A percentile compares a stretch with the other conserved stretches of the same genome.
These are phyloP conservation scores for Chromobotia macracanthus DNA, from an alignment of 2,797 vertebrate species.

Conservation along the genomic window DNA sequence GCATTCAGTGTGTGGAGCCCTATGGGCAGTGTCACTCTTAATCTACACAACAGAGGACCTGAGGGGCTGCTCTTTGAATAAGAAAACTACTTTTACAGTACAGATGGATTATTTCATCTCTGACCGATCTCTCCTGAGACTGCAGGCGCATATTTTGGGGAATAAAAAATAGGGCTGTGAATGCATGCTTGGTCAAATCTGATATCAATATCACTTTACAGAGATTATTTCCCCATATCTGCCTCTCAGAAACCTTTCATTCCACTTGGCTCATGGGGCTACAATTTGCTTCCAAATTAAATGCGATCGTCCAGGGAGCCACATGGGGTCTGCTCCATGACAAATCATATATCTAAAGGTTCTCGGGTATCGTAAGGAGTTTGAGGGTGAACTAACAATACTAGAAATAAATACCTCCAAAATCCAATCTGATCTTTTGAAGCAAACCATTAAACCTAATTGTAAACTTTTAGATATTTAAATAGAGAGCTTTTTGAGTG, in stretches of 20 bases:
- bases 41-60: conserved; percentile 75
- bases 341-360: conserved; percentile 13
- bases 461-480: neutral
- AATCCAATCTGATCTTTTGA: conserved; percentile 6
- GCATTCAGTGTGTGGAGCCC: conserved; percentile 48
- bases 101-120: conserved; percentile 72
- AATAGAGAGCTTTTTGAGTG: conserved; percentile 3
- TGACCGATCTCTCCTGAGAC: conserved; percentile 74
- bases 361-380: neutral
- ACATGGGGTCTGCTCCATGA: conserved; percentile 26
- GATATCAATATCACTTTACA: conserved; percentile 73
- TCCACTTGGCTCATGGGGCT: conserved; percentile 72
- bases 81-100: conserved; percentile 76
- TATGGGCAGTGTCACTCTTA: conserved; percentile 72
- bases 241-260: conserved; percentile 71
- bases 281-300: conserved; percentile 29
- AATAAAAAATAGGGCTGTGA: conserved; percentile 78
- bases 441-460: conserved; percentile 3
- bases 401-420: neutral
- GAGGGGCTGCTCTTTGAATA: conserved; percentile 70
- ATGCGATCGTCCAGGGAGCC: neutral
- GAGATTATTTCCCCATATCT: conserved; percentile 72
- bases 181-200: conserved; percentile 73
- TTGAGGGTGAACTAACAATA: neutral
- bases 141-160: conserved; percentile 72